Conservation (phyloP, 1,140 invertebrate species). For the Globodera ellingtonae region DNA sequence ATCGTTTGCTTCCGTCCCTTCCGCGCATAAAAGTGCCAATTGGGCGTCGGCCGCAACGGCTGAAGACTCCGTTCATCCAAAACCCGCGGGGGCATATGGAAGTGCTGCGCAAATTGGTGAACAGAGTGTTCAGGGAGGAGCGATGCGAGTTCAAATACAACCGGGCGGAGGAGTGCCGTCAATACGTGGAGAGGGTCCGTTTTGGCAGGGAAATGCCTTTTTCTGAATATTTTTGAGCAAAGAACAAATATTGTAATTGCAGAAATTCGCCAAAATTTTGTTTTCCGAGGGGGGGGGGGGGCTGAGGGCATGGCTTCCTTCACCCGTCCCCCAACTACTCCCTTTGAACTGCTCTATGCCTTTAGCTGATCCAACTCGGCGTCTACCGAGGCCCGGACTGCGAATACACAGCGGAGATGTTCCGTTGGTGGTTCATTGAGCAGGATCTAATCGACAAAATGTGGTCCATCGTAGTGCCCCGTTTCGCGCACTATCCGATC, state of each 20-base stretch:
- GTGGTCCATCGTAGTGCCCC: conserved; percentile 46
- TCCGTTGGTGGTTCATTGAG: conserved; percentile 58
- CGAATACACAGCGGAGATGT: conserved; percentile 58
- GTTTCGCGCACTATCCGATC: conserved; percentile 38
- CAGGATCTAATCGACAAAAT: conserved; percentile 50
- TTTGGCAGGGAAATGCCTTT: background rate
- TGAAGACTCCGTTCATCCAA: conserved; percentile 48
- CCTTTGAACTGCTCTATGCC: background rate
- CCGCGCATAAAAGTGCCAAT: conserved; percentile 52
- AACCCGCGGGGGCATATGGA: conserved; percentile 34
- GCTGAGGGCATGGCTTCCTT: too few species aligned
- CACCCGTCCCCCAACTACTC: too few species aligned
- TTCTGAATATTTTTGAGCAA: background rate
- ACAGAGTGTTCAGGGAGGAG: conserved; percentile 54
- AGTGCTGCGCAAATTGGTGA: conserved; percentile 52
- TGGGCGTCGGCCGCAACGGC: conserved; percentile 56
- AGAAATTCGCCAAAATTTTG: too few species aligned
- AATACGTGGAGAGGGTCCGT: conserved; percentile 54
- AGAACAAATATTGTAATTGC: background rate
- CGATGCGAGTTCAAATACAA: conserved; percentile 55
- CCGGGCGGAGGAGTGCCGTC: conserved; percentile 55
- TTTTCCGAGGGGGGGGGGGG: too few species aligned
- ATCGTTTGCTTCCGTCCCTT: conserved; percentile 40
- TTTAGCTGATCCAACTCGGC: conserved; percentile 57
- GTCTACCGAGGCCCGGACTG: conserved; percentile 49